Evolutionary conservation across 1,140 invertebrate genomes (phyloP).

Genomic region (Heliconius nattereri): DNA sequence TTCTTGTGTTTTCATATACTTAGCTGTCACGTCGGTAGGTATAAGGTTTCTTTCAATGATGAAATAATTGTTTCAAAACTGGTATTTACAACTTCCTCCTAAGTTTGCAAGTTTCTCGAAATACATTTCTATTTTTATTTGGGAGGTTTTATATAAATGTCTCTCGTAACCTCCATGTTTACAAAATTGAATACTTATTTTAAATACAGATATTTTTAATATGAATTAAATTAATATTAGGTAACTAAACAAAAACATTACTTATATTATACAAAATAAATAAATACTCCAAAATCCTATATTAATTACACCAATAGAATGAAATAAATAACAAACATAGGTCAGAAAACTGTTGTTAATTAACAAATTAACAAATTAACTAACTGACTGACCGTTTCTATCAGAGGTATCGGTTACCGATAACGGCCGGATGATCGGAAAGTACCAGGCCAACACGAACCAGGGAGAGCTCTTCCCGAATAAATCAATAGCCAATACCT

Average conservation of each 20-base stretch:
- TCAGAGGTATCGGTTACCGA: background rate
- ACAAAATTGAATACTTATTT: background rate
- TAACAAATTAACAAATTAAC: no score
- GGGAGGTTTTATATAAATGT: background rate
- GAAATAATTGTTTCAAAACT: background rate
- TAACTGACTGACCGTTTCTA: no score
- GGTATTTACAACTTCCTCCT: background rate
- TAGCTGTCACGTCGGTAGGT: no score
- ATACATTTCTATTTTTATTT: conserved; percentile 1
- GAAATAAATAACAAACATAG: no score
- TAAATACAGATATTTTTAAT: no score
- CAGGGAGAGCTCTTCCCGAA: background rate
- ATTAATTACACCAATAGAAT: no score
- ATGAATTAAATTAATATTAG: no score
- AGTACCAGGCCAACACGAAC: background rate
- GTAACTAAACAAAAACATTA: no score
- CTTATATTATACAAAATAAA: no score
- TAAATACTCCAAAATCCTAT: no score
- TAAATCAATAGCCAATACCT: background rate
- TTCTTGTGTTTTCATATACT: no score
- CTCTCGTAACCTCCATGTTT: background rate
- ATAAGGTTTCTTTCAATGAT: background rate
- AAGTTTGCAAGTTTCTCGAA: background rate
- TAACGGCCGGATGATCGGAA: conserved; percentile 10
- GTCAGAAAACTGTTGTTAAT: no score